A percentile compares a stretch with the other conserved stretches of the same genome.
phyloP scores from a whole-genome alignment of 35 echinoderm and acorn worm species.

The Apostichopus japonicus region DNA sequence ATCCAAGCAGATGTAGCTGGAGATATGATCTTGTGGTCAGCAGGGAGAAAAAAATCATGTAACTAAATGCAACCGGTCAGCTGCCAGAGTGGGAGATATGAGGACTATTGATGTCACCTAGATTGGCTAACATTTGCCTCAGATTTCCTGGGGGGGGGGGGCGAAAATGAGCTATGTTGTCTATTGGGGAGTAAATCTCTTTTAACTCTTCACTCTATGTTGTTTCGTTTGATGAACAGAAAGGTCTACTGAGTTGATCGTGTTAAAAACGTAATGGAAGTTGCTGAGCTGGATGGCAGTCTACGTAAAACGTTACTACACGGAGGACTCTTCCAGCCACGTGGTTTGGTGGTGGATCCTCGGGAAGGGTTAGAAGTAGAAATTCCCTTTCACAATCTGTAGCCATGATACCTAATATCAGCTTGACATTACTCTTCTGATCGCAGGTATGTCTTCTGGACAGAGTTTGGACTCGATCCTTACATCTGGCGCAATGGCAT shows the following conservation, averaged over 20 bases:
- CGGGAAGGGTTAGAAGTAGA: constrained; percentile 73
- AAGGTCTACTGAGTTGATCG: constrained; percentile 90
- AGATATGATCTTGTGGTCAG: too few species aligned
- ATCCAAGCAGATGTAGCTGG: too few species aligned
- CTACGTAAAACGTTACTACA: constrained; percentile 69
- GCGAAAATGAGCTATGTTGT: too few species aligned
- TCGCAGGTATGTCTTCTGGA: constrained; percentile 63
- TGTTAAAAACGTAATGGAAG: constrained; percentile 78
- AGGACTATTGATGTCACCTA: too few species aligned
- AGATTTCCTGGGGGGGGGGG: too few species aligned
- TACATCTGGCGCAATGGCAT: constrained; percentile 64
- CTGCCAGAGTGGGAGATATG: too few species aligned
- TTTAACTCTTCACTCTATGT: background rate
- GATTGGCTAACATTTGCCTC: too few species aligned
- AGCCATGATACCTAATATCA: background rate
- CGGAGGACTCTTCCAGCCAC: constrained; percentile 69
- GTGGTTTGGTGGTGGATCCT: constrained; percentile 82
- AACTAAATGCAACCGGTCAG: too few species aligned
- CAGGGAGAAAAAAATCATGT: too few species aligned
- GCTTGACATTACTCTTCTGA: background rate
- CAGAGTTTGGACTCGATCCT: constrained; percentile 48
- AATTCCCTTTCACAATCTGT: background rate
- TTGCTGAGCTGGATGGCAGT: constrained; percentile 86
- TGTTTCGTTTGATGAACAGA: constrained; percentile 31
- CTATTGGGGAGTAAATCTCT: too few species aligned